Base-by-base conservation (phyloP, 2,113 vertebrate species). In the Solea senegalensis region DNA sequence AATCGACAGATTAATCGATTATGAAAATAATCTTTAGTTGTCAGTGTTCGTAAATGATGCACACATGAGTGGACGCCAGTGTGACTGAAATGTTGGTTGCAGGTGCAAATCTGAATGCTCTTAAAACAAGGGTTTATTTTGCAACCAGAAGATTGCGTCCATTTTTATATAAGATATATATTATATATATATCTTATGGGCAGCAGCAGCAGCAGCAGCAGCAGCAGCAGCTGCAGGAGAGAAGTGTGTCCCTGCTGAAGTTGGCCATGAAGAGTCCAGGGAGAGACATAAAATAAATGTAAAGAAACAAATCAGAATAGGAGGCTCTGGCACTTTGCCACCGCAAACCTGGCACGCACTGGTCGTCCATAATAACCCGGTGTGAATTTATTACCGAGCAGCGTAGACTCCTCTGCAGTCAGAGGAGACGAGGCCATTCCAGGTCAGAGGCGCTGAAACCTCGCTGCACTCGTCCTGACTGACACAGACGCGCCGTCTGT, bases 371-470 rank as follows among this genome's bases (percentile, higher is more conserved):
- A 34, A 34, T 34, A 83, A 72, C 51, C 49, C 44, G 0, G 51
- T 43, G 70, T 72, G 70, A 65, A 80, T 87, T 82, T 73, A 83
- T 89, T 59, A 69, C 74, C 0, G 63, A 74, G 70, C 62, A 2
- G 50, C 9, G 56, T 13, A 13, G 76, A 76, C 65, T n/a, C n/a
- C n/a, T n/a, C 63, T 16, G 50, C 48, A 59, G 54, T 66, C 71
- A 8, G 46, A 72, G 48, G 57, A 61, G 76, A 15, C 61, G 0
- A 21, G 80, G 74, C 76, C 65, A 26, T 74, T 88, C 69, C 79
- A 87, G 88, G 83, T 90, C 86, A 86, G 65, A 87, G 69, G 73
- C 74, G 65, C 62, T 40, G 8, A 67, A 65, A 75, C 74, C 81
- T 69, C 13, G 1, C 14, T 34, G 6, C 65, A 1, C 57, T 56